Evolutionary conservation across 2,888 invertebrate species (phyloP).

Genomic region (Chromoteleia sp.): DNA sequence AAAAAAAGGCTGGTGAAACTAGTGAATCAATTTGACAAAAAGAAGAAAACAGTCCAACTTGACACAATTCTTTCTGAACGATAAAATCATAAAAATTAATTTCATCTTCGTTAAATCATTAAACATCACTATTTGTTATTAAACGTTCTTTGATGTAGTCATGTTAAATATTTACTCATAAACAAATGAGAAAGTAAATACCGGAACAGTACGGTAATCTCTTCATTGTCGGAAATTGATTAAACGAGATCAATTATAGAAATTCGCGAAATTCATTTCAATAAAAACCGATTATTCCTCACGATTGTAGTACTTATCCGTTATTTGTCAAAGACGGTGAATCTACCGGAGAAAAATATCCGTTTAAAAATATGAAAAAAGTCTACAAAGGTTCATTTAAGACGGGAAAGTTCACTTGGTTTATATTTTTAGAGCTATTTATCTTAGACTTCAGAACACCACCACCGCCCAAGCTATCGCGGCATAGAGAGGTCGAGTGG

Average conservation of each 20-base stretch:
- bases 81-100: no score
- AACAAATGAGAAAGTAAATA: no score
- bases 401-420: slow-evolving; percentile 57
- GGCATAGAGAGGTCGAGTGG: slow-evolving; percentile 65
- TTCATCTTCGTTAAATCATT: no score
- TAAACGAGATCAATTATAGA: slow-evolving; percentile 10
- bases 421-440: slow-evolving; percentile 69
- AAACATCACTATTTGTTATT: no score
- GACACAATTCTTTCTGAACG: no score
- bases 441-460: slow-evolving; percentile 66
- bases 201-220: background rate
- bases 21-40: no score
- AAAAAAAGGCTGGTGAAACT: no score
- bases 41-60: no score
- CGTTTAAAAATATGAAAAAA: slow-evolving; percentile 61
- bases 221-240: slow-evolving; percentile 3
- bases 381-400: slow-evolving; percentile 58
- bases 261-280: slow-evolving; percentile 1
- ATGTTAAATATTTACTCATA: no score
- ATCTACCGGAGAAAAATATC: slow-evolving; percentile 46
- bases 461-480: slow-evolving; percentile 53
- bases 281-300: slow-evolving; percentile 18
- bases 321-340: slow-evolving; percentile 41
- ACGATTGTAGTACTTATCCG: slow-evolving; percentile 8
- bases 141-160: no score